Evolutionary conservation across 1,140 invertebrate species (phyloP).

Genomic region (Lineus longissimus): DNA sequence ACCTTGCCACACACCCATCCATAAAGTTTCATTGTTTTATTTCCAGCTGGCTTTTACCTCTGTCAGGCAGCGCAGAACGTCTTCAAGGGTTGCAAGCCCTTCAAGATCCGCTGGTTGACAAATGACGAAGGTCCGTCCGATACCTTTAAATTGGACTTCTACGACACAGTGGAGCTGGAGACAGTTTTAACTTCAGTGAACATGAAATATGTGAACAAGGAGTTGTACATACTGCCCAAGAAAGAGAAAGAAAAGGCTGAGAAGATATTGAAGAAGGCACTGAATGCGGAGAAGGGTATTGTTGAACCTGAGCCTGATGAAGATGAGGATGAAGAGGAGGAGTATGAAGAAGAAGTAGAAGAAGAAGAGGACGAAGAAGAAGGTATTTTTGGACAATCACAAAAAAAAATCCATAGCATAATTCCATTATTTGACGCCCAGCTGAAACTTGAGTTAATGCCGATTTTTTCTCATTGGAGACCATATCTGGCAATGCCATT

Average conservation of each 20-base stretch:
- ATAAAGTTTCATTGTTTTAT: slow-evolving; percentile 6
- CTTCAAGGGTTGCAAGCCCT: slow-evolving; percentile 69
- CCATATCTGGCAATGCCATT: too few relatives aligned
- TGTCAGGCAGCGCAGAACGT: slow-evolving; percentile 89
- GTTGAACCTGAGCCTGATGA: slow-evolving; percentile 59
- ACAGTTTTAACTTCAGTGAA: slow-evolving; percentile 71
- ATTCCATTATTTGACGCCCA: too few relatives aligned
- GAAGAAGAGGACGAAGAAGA: slow-evolving; percentile 15
- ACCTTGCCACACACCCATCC: too few relatives aligned
- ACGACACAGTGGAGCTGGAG: slow-evolving; percentile 66
- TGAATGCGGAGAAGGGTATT: slow-evolving; percentile 75
- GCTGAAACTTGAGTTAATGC: too few relatives aligned
- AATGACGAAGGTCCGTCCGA: slow-evolving; percentile 61
- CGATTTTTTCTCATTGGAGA: too few relatives aligned
- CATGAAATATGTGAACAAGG: slow-evolving; percentile 69
- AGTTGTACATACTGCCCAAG: slow-evolving; percentile 66
- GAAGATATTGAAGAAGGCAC: slow-evolving; percentile 78
- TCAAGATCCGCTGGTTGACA: slow-evolving; percentile 85
- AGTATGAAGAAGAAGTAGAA: slow-evolving; percentile 27
- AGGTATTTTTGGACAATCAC: too few relatives aligned
- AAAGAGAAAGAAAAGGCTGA: slow-evolving; percentile 72
- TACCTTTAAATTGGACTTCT: slow-evolving; percentile 83
- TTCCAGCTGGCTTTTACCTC: slow-evolving; percentile 80
- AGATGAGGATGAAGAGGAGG: slow-evolving; percentile 68
- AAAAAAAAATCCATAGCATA: too few relatives aligned